A percentile compares a stretch with the other conserved stretches of the same genome.
Conservation (phyloP, 64 coral and sea anemone genomes). For the Actinia tenebrosa region DNA sequence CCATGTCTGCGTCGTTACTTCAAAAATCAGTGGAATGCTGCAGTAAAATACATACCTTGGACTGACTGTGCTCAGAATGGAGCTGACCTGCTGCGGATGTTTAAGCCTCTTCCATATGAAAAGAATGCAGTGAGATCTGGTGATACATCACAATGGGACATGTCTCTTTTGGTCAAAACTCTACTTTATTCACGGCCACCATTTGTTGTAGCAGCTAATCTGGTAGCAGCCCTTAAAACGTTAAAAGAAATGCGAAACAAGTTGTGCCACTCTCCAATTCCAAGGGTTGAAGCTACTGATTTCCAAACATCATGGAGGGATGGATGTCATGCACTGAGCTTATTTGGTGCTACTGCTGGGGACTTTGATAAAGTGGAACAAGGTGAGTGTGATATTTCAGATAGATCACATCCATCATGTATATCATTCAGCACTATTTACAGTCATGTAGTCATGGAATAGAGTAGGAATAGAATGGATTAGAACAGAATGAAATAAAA, state of each 20-base stretch:
- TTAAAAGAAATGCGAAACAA: background rate
- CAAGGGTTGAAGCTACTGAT: background rate
- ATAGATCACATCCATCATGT: too few species aligned
- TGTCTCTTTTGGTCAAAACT: background rate
- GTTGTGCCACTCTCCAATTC: background rate
- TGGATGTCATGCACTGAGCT: background rate
- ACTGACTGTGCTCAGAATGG: conserved; percentile 6
- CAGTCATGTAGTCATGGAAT: too few species aligned
- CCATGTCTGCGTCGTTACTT: background rate
- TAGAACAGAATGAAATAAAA: too few species aligned
- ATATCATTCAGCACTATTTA: too few species aligned
- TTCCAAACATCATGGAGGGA: background rate
- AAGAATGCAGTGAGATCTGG: background rate
- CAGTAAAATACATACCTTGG: background rate
- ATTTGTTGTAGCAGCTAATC: background rate
- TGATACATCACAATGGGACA: background rate
- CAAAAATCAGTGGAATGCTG: background rate
- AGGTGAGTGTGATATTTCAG: background rate
- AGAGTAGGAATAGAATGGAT: too few species aligned
- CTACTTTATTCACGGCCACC: background rate
- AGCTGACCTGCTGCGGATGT: background rate
- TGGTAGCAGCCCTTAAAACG: background rate
- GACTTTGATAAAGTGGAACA: background rate
- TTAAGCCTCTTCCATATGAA: background rate
- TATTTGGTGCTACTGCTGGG: background rate